Evolutionary conservation across 2,113 vertebrate genomes (phyloP), one percentile per base, ranked within the genome.

Genomic region (Ia io): DNA sequence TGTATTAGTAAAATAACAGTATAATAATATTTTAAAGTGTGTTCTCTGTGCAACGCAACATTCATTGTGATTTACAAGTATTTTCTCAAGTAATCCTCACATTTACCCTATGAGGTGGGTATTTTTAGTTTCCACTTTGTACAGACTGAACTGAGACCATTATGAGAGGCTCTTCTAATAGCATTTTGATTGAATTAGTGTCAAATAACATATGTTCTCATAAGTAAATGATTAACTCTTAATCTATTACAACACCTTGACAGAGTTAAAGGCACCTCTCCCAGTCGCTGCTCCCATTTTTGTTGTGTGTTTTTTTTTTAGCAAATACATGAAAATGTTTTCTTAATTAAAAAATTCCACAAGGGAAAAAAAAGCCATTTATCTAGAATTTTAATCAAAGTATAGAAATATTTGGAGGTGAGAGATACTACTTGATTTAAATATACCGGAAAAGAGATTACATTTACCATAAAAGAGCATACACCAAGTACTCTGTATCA

Each of bases 1-100:
- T 84, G 16, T 37, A 23, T 69, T 28, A 83, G 37, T 59, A 53
- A 89, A 84, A 40, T 79, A 70, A 76, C 51, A 51, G 14, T 35
- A 73, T 30, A 90, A 80, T 40, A 44, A n/a, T 78, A 77, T 79
- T 91, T 91, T 65, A 74, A 73, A 87, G 13, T n/a, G 1, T 83
- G 42, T 49, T 28, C 28, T 79, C 7, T 49, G 7, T 70, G 35
- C 14, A 63, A 78, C 7, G 35, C 3, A 51, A 92, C 22, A 71
- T 71, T 53, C 67, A 80, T 40, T 63, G 25, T 37, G 25, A 74
- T 53, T 37, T 53, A 76, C 3, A 20, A 12, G 2, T 40, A 78
- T 78, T 83, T 96, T 69, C 30, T 87, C 37, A 86, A 25, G 37
- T 40, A 86, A 40, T n/a, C 6, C 28, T 70, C 40, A 23, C 1